Percentiles rank a stretch among this genome's conserved stretches.
Conservation (phyloP, 2,113 vertebrate genomes). For the Ellobius talpinus region DNA sequence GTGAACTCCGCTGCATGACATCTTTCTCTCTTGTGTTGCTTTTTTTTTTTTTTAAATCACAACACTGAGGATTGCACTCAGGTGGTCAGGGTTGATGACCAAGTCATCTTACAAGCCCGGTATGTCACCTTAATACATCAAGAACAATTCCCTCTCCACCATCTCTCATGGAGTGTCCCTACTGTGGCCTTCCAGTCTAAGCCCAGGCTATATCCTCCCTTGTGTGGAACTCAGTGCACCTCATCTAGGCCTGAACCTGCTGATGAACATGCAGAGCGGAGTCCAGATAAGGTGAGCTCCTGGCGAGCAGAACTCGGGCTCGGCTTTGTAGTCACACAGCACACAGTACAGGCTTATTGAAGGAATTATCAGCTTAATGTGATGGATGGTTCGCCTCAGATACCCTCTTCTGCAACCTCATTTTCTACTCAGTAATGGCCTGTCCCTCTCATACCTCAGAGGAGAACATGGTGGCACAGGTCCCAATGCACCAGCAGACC, state of each 20-base stretch:
- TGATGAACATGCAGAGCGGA: not conserved
- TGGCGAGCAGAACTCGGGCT: not conserved
- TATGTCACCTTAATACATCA: not conserved
- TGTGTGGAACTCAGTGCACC: not conserved
- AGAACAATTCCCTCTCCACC: not conserved
- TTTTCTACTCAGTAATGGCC: rapidly evolving
- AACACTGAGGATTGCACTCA: not conserved
- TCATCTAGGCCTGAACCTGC: not conserved
- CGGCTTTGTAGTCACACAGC: not conserved
- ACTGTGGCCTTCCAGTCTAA: not conserved
- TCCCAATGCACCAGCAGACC: conserved; percentile 99
- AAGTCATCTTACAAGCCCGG: not conserved
- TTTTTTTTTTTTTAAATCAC: too few species aligned
- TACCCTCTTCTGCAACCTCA: rapidly evolving
- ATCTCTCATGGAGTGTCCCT: not conserved
- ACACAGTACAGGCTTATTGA: not conserved
- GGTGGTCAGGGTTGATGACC: too few species aligned
- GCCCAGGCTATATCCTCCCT: not conserved
- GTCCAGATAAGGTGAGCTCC: not conserved
- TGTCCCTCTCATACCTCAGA: conserved; percentile 91
- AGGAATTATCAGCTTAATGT: not conserved
- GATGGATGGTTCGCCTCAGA: not conserved
- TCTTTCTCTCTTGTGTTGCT: too few species aligned
- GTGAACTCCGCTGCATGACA: too few species aligned
- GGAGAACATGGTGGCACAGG: conserved; percentile 98